Percentiles rank a stretch among this genome's conserved stretches.
These are phyloP conservation scores for Microtus agrestis DNA, from an alignment of 2,797 vertebrate genomes.

Conservation along the genomic window DNA sequence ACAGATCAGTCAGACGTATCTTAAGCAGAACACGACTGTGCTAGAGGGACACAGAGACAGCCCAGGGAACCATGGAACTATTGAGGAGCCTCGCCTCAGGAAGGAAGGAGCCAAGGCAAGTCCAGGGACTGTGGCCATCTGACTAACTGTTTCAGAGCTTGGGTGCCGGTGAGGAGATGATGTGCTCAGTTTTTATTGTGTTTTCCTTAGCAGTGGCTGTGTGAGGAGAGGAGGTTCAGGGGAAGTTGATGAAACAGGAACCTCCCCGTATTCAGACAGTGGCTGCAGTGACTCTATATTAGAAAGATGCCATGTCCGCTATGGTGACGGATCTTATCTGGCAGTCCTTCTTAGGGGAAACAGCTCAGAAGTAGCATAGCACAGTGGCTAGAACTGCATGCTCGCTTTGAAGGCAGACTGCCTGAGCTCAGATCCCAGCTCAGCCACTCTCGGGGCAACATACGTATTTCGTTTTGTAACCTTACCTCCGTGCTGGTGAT, in stretches of 20 bases:
- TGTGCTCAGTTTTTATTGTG: neutral
- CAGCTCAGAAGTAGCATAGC: neutral
- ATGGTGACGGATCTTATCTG: neutral
- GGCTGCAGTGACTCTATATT: neutral
- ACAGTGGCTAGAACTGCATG: neutral
- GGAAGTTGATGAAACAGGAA: conserved; percentile 49
- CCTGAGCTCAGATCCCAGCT: neutral
- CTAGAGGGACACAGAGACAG: neutral
- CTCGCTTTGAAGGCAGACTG: neutral
- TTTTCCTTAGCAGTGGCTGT: neutral
- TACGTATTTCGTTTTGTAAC: neutral
- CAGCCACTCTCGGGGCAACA: neutral
- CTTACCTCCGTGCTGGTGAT: neutral
- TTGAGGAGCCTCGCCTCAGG: neutral
- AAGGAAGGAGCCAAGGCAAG: neutral
- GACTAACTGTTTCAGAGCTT: neutral
- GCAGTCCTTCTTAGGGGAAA: neutral
- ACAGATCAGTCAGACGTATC: neutral
- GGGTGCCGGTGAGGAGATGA: neutral
- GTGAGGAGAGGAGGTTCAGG: neutral
- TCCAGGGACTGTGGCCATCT: neutral
- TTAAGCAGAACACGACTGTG: neutral
- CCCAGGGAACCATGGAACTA: neutral
- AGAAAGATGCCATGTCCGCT: neutral
- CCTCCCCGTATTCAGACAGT: neutral